These are phyloP conservation scores for Ciconia stormi DNA, from an alignment of 2,113 vertebrate species.

Conservation along the genomic window DNA sequence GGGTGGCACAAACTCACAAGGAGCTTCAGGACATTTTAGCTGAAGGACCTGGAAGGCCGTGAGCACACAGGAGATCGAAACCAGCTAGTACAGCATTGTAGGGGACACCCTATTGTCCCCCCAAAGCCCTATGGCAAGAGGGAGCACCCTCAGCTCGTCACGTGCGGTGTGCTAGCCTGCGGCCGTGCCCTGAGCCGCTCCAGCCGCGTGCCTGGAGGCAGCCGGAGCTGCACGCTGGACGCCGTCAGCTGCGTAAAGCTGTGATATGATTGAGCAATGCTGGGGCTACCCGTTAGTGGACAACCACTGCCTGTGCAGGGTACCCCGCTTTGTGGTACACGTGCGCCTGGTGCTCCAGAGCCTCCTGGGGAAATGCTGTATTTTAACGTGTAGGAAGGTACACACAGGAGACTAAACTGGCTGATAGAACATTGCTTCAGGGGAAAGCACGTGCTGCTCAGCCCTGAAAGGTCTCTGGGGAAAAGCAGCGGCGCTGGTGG, in stretches of 20 bases:
- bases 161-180: rapidly evolving
- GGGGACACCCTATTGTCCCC: background rate
- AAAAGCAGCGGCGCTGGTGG: background rate
- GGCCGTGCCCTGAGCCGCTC: rapidly evolving
- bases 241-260: background rate
- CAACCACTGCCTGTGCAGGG: background rate
- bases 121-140: background rate
- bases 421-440: background rate
- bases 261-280: rapidly evolving
- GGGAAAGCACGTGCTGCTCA: background rate
- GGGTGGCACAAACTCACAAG: background rate
- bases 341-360: background rate
- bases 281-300: rapidly evolving
- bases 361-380: background rate
- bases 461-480: background rate
- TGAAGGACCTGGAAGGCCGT: background rate
- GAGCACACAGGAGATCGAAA: background rate
- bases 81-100: background rate
- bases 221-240: background rate
- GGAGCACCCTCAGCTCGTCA: background rate
- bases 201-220: background rate
- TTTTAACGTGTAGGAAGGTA: background rate
- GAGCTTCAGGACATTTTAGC: background rate
- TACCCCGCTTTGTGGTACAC: too few species aligned
- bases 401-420: background rate